phyloP scores from a whole-genome alignment of 2,888 invertebrate species.

The Neoaliturus tenellus region DNA sequence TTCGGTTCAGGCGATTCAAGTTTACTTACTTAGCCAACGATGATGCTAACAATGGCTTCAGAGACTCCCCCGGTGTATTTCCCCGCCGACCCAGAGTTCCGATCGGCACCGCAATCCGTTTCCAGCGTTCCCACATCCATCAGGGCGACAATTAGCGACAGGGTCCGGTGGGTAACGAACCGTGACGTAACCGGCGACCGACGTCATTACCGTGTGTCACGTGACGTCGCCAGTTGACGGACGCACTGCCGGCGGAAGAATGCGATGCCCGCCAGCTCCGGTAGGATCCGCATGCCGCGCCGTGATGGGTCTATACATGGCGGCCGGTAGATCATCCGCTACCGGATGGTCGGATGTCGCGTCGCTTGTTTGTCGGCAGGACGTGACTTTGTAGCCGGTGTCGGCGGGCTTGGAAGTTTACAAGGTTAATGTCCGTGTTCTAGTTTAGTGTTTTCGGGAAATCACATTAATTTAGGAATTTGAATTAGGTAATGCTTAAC shows the following conservation, averaged over 20 bases:
- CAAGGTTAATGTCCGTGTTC: no score
- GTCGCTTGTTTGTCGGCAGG: not conserved
- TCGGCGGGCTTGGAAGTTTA: no score
- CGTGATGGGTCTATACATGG: not conserved
- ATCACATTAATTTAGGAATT: no score
- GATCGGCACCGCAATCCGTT: not conserved
- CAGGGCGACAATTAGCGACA: not conserved
- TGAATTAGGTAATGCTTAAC: no score
- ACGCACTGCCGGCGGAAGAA: not conserved
- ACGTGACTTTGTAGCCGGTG: not conserved
- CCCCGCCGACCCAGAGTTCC: no score
- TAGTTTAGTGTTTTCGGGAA: no score
- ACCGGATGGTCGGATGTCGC: not conserved
- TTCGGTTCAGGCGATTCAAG: no score
- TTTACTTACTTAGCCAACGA: no score
- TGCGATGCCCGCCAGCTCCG: no score
- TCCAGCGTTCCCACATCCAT: not conserved
- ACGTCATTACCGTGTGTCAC: not conserved
- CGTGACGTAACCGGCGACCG: not conserved
- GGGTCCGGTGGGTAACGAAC: not conserved
- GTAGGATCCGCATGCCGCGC: constrained; percentile 1
- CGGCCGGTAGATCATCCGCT: not conserved
- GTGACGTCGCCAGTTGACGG: not conserved
- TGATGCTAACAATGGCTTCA: no score
- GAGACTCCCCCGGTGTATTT: no score